Evolutionary conservation across 2,797 vertebrate species (phyloP), one percentile per base, ranked within the genome.

Genomic region (Phrynocephalus guinanensis): DNA sequence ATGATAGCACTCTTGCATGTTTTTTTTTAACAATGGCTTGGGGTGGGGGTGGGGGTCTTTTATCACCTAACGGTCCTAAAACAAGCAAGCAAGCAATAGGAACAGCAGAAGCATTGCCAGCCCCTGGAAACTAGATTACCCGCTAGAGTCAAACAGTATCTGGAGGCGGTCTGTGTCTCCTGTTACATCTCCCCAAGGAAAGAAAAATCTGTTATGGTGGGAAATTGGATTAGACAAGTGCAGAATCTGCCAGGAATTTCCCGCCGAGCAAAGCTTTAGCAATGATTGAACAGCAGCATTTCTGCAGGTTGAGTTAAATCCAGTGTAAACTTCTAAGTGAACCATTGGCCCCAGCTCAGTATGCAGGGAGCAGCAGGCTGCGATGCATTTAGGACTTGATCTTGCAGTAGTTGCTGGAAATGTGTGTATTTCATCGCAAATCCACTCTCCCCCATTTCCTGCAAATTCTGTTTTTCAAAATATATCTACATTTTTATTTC

Each of bases 271-370:
- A 86, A 82, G 88, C 11, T 79, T 85, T 86, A 93, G 90, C 95
- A 63, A 91, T 90, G 94, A 94, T 91, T 94, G 95, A 95, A 92
- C 93, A 92, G 73, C 86, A 50, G 70, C 83, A 0, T 90, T 94
- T 93, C 88, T 91, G 91, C 93, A 91, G 91, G 94, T 93, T 92
- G 93, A 93, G 93, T 93, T 86, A 92, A 95, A 95, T 91, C 91
- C 94, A 91, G 91, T 60, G 91, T 92, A 94, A 94, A 92, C 88
- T 90, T 91, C 91, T 81, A 48, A 93, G 93, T 78, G 86, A 93
- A 79, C 93, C 84, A 91, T 79, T 92, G 93, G 94, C 90, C 91
- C 1, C 44, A 88, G 89, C 91, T 93, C 20, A n/a, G 91, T 91
- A 93, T 90, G 91, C 91, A 91, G 89, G 89, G 92, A 86, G 52